A percentile compares a stretch with the other conserved stretches of the same genome.
Conservation (phyloP, 2,797 vertebrate species). For the Botia kubotai region DNA sequence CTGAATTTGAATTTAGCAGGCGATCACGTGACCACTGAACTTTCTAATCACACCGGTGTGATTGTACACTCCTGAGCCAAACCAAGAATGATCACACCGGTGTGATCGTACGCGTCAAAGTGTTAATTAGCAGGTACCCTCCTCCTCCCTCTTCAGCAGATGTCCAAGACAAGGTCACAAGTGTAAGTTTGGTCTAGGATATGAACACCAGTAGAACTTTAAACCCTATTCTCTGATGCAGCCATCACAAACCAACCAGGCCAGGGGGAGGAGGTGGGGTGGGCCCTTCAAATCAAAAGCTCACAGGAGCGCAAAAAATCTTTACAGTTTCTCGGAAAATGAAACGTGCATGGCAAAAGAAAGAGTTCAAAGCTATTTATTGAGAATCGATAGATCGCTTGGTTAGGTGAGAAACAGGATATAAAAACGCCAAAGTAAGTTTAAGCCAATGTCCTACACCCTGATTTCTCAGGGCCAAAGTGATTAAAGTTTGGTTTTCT, state of each 20-base stretch:
- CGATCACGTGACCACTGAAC: too few species aligned
- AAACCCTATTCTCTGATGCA: not conserved
- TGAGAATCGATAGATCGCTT: conserved; percentile 63
- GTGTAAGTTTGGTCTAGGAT: conserved; percentile 56
- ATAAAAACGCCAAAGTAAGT: conserved; percentile 59
- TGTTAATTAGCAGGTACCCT: conserved; percentile 72
- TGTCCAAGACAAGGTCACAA: conserved; percentile 73
- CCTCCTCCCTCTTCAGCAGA: conserved; percentile 62
- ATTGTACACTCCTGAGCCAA: too few species aligned
- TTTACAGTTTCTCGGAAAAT: conserved; percentile 60
- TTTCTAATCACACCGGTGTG: too few species aligned
- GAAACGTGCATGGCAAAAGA: conserved; percentile 46
- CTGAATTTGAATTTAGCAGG: too few species aligned
- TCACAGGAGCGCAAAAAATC: conserved; percentile 56
- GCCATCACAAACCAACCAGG: conserved; percentile 34
- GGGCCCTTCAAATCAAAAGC: conserved; percentile 51
- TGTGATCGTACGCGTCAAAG: too few species aligned
- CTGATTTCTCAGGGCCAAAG: conserved; percentile 47
- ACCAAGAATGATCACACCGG: too few species aligned
- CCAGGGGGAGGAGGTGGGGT: conserved; percentile 16
- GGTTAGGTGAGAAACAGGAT: conserved; percentile 62
- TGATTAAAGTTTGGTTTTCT: conserved; percentile 57
- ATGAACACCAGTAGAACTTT: conserved; percentile 52
- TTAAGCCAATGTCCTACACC: too few species aligned
- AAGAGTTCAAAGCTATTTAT: conserved; percentile 64